Conservation (phyloP, 2,797 vertebrate species). For the Melanotaenia parkinsoni region DNA sequence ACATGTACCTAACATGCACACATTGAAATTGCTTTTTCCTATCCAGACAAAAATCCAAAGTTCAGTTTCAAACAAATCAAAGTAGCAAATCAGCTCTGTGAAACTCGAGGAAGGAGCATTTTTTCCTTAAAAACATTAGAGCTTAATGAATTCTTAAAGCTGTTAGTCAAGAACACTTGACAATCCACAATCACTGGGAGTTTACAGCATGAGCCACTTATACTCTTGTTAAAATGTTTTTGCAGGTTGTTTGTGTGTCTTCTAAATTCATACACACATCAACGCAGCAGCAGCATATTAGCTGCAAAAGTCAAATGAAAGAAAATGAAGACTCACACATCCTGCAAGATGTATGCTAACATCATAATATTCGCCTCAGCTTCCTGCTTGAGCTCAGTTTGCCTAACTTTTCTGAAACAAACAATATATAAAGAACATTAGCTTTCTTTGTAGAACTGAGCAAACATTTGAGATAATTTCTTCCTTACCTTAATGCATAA, state of each 20-base stretch:
- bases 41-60: neutral
- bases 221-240: neutral
- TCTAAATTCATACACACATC: neutral
- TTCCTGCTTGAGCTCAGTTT: neutral
- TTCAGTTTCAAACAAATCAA: neutral
- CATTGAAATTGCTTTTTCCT: neutral
- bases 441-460: neutral
- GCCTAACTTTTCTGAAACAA: too few relatives aligned
- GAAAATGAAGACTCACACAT: neutral
- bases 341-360: neutral
- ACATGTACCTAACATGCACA: constrained; percentile 5
- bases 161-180: too few relatives aligned
- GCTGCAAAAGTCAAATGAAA: neutral
- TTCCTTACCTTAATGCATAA: neutral
- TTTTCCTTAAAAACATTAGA: too few relatives aligned
- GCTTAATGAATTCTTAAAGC: too few relatives aligned
- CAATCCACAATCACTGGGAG: too few relatives aligned
- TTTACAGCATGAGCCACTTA: neutral
- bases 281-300: neutral
- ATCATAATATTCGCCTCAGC: neutral
- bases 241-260: neutral
- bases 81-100: too few relatives aligned
- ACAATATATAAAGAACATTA: neutral
- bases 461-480: neutral
- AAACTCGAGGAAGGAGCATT: neutral